A percentile compares a stretch with the other conserved stretches of the same genome.
phyloP scores from a whole-genome alignment of 2,113 vertebrate genomes.

The Tyrannus savana region DNA sequence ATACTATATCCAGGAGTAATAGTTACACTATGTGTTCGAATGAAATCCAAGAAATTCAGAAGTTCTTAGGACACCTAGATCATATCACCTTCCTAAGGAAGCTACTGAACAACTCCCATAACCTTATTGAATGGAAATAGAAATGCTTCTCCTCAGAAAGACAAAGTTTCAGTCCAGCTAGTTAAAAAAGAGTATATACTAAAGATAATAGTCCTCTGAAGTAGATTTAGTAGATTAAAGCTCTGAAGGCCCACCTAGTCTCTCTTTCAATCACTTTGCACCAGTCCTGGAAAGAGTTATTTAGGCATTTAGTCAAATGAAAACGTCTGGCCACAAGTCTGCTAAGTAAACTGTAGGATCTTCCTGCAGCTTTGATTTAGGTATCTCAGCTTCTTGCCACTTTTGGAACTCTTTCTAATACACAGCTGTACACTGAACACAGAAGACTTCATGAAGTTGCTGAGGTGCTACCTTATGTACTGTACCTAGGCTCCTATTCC shows the following conservation, averaged over 20 bases:
- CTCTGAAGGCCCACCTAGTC: not conserved
- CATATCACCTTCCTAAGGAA: not conserved
- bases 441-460: not conserved
- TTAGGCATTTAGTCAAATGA: not conserved
- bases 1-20: not conserved
- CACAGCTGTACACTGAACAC: not conserved
- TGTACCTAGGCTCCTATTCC: not conserved
- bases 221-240: not conserved
- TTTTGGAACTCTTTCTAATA: not conserved
- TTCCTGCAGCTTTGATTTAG: not conserved
- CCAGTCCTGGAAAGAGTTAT: not conserved
- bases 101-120: not conserved
- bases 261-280: not conserved
- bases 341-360: not conserved
- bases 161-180: not conserved
- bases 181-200: not conserved
- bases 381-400: not conserved
- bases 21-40: not conserved
- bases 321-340: not conserved
- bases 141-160: not conserved
- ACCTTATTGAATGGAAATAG: not conserved
- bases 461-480: not conserved
- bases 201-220: not conserved
- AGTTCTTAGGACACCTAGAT: not conserved
- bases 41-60: not conserved